Percentiles rank a stretch among this genome's conserved stretches.
These are phyloP conservation scores for Leptinotarsa peninsularis DNA, from an alignment of 2,888 invertebrate genomes.

Conservation along the genomic window DNA sequence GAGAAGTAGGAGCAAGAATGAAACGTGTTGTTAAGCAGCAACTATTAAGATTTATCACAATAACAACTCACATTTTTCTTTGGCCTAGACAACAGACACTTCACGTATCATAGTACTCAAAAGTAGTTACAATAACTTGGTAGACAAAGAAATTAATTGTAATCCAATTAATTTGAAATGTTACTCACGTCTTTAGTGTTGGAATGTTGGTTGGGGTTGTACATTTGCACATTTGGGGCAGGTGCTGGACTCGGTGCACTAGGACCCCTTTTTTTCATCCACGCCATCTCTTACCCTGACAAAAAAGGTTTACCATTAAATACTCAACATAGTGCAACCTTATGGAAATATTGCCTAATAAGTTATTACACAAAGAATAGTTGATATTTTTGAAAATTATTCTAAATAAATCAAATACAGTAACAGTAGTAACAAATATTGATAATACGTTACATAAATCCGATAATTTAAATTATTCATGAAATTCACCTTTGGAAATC, in stretches of 20 bases:
- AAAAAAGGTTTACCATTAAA: conserved; percentile 24
- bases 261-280: conserved; percentile 63
- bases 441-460: not conserved
- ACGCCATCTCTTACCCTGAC: conserved; percentile 59
- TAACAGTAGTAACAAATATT: not conserved
- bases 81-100: no score
- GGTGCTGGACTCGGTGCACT: conserved; percentile 58
- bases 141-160: not conserved
- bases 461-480: not conserved
- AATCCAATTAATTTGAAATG: not conserved
- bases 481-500: conserved; percentile 35
- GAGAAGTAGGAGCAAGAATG: no score
- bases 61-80: no score
- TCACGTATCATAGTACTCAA: no score
- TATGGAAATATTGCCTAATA: not conserved
- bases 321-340: not conserved
- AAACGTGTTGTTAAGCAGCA: no score
- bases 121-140: no score
- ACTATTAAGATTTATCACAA: no score
- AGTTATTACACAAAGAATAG: no score
- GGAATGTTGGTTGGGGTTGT: conserved; percentile 65
- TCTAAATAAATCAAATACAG: not conserved
- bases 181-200: conserved; percentile 59
- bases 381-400: no score
- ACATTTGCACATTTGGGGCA: conserved; percentile 61